Base-by-base conservation (phyloP, 2,797 vertebrate genomes). In the Enteromius afrohamiltoni region DNA sequence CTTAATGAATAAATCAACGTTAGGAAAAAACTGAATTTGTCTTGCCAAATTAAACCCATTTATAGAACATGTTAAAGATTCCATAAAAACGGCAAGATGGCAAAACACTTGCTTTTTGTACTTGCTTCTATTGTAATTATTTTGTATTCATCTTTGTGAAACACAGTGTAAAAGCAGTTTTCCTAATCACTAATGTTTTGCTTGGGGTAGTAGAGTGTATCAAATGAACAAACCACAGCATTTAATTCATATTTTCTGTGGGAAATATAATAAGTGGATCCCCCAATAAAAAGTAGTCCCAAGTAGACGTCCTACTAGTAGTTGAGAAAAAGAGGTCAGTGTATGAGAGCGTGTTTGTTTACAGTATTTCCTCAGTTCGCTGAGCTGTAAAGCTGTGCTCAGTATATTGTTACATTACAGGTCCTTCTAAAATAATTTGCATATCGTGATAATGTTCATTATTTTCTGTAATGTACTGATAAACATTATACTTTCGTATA, bases 1-100 rank as follows among this genome's bases (percentile, higher is more conserved):
- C 23, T 45, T 11, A 29, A 49, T 47, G 17, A 49, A 65, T 64
- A 65, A 78, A 65, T 49, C n/a, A 67, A n/a, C 6, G 65, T 78
- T 49, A 49, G 29, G 10, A 51, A 47, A 74, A 11, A 73, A 73
- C 13, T 17, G 17, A 40, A 17, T 45, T 64, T 40, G 75, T 55
- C 42, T n/a, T 49, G 6, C 6, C 13, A 78, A 65, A 78, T 47
- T 34, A 17, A 49, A 16, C n/a, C 60, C 26, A 65, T n/a, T 34
- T 78, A 77, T 21, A 29, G 3, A 19, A 26, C 42, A 45, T 45
- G 26, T 16, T 62, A 5, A 14, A 34, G 26, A 51, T 73, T 29
- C 0, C 37, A 40, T 51, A 34, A 19, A 74, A 74, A 74, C n/a
- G 49, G 4, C 10, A 47, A 71, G 14, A 10, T 14, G 9, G 23